A percentile compares a stretch with the other conserved stretches of the same genome.
Evolutionary conservation across 2,888 invertebrate species (phyloP).

Genomic region (Ophion ellenae): DNA sequence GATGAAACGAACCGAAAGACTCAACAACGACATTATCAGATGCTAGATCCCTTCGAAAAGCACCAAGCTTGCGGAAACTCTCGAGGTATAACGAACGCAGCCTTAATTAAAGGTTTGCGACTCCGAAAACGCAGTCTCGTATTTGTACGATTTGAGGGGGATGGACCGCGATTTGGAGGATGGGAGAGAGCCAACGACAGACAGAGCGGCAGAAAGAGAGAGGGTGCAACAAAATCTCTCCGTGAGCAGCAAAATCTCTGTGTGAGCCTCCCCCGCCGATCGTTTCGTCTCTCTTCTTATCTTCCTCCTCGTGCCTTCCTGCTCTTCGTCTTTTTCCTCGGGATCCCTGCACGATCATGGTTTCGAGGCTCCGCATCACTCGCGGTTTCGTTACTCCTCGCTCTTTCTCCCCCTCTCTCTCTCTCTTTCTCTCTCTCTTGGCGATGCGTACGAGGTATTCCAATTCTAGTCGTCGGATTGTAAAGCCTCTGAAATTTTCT

Average conservation of each 20-base stretch:
- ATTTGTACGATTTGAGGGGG: conserved; percentile 5
- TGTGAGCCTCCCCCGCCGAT: conserved; percentile 50
- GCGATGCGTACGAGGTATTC: neutral
- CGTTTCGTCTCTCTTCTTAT: conserved; percentile 35
- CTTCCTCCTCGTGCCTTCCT: conserved; percentile 32
- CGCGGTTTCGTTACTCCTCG: conserved; percentile 32
- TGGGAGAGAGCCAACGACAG: neutral
- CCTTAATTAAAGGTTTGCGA: conserved; percentile 79
- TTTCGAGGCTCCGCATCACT: conserved; percentile 48
- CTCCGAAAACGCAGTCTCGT: conserved; percentile 61
- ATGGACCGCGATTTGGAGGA: neutral
- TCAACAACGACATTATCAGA: neutral
- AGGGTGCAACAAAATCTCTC: conserved; percentile 74
- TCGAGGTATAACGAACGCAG: conserved; percentile 75
- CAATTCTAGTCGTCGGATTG: neutral
- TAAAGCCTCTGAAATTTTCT: too few species aligned
- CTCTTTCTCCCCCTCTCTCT: conserved; percentile 27
- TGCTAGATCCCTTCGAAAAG: neutral
- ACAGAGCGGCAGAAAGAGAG: neutral
- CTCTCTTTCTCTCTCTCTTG: conserved; percentile 24
- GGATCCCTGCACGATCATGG: conserved; percentile 47
- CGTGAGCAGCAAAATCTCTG: conserved; percentile 63
- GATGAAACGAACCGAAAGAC: neutral
- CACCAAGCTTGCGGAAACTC: conserved; percentile 39
- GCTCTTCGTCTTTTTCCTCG: conserved; percentile 33